Conservation (phyloP, 2,888 invertebrate genomes). For the Yponomeuta malinellus region DNA sequence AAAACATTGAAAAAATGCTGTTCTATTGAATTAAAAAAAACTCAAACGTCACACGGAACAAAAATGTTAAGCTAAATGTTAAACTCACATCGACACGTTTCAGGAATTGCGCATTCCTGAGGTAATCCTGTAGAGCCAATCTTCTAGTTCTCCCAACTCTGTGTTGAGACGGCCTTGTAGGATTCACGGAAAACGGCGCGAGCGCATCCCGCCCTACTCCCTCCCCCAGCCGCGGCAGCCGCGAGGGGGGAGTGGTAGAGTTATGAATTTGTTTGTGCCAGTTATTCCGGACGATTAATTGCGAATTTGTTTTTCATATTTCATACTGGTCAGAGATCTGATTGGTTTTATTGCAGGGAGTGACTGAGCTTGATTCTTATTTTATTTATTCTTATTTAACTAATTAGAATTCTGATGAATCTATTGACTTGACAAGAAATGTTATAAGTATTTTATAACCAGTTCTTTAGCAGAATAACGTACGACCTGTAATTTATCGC, state of each 20-base stretch:
- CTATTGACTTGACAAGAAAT: no score
- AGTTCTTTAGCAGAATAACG: no score
- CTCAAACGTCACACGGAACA: no score
- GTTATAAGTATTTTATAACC: no score
- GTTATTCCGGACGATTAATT: not conserved
- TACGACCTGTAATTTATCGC: no score
- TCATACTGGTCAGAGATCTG: not conserved
- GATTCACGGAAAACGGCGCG: conserved; percentile 48
- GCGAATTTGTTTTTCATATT: not conserved
- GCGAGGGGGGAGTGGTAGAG: not conserved
- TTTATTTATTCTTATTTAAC: no score
- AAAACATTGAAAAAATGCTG: no score
- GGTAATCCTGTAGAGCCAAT: not conserved
- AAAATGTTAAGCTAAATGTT: no score
- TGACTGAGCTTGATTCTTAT: not conserved
- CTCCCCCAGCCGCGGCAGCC: conserved; percentile 19
- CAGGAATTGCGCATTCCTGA: no score
- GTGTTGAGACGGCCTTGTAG: conserved; percentile 52
- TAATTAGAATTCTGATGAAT: no score
- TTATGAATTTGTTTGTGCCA: not conserved
- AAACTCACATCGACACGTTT: no score
- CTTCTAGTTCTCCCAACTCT: not conserved
- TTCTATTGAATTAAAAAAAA: no score
- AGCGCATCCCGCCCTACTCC: conserved; percentile 37
- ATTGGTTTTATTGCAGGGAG: not conserved